Evolutionary conservation across 2,113 vertebrate genomes (phyloP).

Genomic region (Periophthalmodon schlosseri): DNA sequence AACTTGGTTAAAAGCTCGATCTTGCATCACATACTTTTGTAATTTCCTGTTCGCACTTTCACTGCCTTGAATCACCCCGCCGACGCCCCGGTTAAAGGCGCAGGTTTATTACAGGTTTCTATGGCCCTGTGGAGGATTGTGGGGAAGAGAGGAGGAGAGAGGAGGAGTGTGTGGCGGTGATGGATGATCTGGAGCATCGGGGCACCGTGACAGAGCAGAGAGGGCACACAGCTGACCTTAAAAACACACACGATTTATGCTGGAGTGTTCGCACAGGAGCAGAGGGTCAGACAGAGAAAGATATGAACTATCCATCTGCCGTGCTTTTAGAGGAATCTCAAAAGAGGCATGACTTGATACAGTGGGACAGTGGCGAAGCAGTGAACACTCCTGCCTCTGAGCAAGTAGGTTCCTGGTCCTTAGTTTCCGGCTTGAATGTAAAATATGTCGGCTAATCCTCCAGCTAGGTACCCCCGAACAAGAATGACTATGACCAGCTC

Average conservation of each 20-base stretch:
- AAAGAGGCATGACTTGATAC: no score
- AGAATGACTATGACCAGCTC: no score
- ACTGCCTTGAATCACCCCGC: no score
- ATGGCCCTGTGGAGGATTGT: constrained; percentile 15
- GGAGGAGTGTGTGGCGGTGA: neutral
- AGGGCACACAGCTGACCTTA: constrained; percentile 30
- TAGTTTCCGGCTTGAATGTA: no score
- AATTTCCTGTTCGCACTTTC: neutral
- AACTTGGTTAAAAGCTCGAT: no score
- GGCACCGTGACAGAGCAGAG: neutral
- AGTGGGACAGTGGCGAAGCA: no score
- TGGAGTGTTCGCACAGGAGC: neutral
- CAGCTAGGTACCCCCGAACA: no score
- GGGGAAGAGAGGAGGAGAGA: constrained; percentile 20
- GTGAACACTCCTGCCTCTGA: no score
- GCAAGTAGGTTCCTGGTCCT: no score
- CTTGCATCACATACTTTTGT: neutral
- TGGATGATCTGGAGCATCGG: neutral
- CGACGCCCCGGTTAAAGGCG: neutral
- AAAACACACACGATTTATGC: constrained; percentile 17
- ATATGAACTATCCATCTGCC: neutral
- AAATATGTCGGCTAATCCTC: no score
- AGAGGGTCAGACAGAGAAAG: neutral
- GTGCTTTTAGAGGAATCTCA: neutral
- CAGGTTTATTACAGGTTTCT: neutral